These are phyloP conservation scores for Entomobrya proxima DNA, from an alignment of 2,888 invertebrate genomes.

Conservation along the genomic window DNA sequence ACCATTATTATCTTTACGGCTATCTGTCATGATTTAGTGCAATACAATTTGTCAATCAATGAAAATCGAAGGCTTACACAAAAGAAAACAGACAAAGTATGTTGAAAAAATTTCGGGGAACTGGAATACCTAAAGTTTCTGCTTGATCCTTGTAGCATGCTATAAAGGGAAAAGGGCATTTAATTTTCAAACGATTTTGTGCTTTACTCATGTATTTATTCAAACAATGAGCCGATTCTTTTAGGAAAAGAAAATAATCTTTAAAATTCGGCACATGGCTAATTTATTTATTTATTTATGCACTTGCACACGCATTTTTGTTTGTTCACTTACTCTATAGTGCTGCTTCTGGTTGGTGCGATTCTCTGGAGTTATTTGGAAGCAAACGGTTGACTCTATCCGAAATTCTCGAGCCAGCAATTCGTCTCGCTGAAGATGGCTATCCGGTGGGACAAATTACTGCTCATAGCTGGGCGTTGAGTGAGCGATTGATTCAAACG, in stretches of 20 bases:
- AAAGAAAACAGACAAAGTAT: too few relatives aligned
- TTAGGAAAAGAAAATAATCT: too few relatives aligned
- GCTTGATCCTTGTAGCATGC: too few relatives aligned
- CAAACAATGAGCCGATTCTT: too few relatives aligned
- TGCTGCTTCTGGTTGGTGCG: constrained; percentile 73
- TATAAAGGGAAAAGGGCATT: too few relatives aligned
- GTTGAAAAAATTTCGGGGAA: not conserved
- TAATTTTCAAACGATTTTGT: too few relatives aligned
- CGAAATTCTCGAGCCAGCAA: constrained; percentile 70
- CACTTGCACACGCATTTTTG: too few relatives aligned
- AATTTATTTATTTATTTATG: too few relatives aligned
- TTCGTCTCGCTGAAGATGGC: constrained; percentile 69
- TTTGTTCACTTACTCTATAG: constrained; percentile 36
- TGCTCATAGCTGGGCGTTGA: constrained; percentile 27
- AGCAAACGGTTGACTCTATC: constrained; percentile 64
- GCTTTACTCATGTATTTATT: too few relatives aligned
- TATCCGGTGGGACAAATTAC: constrained; percentile 68
- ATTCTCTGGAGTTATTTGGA: constrained; percentile 70
- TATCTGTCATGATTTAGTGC: constrained; percentile 1
- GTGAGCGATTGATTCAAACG: constrained; percentile 31
- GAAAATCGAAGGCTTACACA: too few relatives aligned
- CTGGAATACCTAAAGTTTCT: too few relatives aligned
- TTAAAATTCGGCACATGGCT: too few relatives aligned
- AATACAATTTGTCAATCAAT: constrained; percentile 42
- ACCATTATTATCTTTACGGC: not conserved